phyloP scores from a whole-genome alignment of 2,797 vertebrate genomes.

The Enteromius unitaeniatus region DNA sequence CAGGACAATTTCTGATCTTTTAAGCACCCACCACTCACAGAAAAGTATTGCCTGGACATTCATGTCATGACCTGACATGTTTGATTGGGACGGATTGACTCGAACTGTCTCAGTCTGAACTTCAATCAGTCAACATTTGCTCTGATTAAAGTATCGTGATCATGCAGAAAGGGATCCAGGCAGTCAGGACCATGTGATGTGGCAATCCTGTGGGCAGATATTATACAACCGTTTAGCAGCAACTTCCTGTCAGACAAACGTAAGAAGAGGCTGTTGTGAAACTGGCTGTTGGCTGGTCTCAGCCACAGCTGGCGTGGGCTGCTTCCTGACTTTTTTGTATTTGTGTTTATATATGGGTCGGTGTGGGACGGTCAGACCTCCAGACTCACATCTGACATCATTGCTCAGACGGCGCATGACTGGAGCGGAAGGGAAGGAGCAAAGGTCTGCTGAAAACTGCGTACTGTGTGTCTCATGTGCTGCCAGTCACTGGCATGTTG shows the following conservation, averaged over 20 bases:
- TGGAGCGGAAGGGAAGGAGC: conserved; percentile 21
- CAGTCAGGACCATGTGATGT: conserved; percentile 1
- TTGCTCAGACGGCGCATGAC: conserved; percentile 38
- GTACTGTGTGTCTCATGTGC: background rate
- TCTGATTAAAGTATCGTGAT: conserved; percentile 23
- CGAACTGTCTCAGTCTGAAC: conserved; percentile 7
- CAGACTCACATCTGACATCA: conserved; percentile 37
- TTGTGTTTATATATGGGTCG: conserved; percentile 59
- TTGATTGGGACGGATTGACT: conserved; percentile 41
- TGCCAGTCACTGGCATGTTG: conserved; percentile 47
- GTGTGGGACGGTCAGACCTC: conserved; percentile 48
- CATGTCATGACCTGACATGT: conserved; percentile 32
- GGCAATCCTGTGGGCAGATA: conserved; percentile 7
- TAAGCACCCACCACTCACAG: background rate
- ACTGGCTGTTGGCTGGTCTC: conserved; percentile 31
- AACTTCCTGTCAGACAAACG: conserved; percentile 17
- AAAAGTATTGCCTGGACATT: conserved; percentile 29
- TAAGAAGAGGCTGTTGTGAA: conserved; percentile 40
- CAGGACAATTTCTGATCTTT: conserved; percentile 11
- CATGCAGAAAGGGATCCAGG: background rate
- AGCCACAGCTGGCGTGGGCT: conserved; percentile 42
- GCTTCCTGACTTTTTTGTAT: conserved; percentile 54
- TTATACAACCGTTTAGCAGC: conserved; percentile 19
- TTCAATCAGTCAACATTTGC: conserved; percentile 33
- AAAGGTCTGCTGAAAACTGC: conserved; percentile 28